Evolutionary conservation across 2,113 vertebrate genomes (phyloP), one percentile per base, ranked within the genome.

Genomic region (Channa maculata): DNA sequence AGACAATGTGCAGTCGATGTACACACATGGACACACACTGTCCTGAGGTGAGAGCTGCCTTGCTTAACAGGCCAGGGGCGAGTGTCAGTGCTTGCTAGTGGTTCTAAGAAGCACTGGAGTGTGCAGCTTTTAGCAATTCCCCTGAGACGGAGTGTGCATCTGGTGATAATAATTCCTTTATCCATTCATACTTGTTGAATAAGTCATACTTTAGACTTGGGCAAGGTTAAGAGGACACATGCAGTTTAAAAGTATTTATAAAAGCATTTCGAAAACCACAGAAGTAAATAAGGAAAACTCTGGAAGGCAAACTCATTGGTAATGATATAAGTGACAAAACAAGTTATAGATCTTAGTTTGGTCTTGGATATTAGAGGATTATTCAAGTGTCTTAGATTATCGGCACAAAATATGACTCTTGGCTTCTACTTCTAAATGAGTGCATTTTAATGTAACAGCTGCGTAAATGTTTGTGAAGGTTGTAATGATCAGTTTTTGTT

Each of bases 41-140:
- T 72, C 64, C 45, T 53, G 66, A 43, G 39, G 38, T 38, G 59
- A 62, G 63, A 53, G 39, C 41, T 11, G 46, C 38, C 37, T 61
- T 50, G 34, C 52, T 52, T 24, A 69, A 41, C 61, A 49, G 34
- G 53, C 44, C 61, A 46, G 2, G 1, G 14, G 38, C 36, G 41
- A 64, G 39, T 57, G 59, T 66, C 33, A 1, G 46, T 51, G 54
- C 73, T 77, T 60, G 54, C 46, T 10, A 13, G 45, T 36, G 45
- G 55, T 70, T 66, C 13, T 8, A 46, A 39, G 45, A 57, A 68
- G 58, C 61, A 52, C n/a, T 53, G 45, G 13, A 75, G 66, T 24
- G 62, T 64, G 43, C 3, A n/a, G 44, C 51, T 71, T 63, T 75
- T 55, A 88, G 43, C 53, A 4, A 2, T 9, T 46, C 80, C 66